Evolutionary conservation across 2,888 invertebrate species (phyloP).

Genomic region (Cybosia mesomella): DNA sequence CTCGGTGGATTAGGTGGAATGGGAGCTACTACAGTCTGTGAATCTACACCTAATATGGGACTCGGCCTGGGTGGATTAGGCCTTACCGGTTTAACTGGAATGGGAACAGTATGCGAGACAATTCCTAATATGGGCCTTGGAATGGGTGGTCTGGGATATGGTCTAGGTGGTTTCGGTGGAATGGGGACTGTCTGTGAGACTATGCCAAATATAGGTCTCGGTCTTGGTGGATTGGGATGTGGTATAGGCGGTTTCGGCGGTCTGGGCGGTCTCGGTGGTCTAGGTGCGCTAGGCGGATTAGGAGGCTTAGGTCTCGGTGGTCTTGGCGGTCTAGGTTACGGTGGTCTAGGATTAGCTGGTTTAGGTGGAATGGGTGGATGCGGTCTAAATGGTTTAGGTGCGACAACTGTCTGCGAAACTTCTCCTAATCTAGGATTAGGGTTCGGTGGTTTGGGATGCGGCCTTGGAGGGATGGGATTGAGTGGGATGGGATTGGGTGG

Average conservation of each 20-base stretch:
- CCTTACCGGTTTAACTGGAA: no score
- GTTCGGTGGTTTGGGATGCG: background rate
- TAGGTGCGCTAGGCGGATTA: background rate
- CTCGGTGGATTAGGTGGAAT: conserved; percentile 5
- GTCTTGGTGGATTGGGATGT: no score
- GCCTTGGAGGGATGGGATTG: no score
- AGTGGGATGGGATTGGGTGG: background rate
- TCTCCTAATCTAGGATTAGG: conserved; percentile 37
- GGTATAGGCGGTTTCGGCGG: background rate
- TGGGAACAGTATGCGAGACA: conserved; percentile 10
- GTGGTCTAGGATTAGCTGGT: background rate
- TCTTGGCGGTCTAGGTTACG: background rate
- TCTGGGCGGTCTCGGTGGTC: background rate
- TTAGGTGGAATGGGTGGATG: background rate
- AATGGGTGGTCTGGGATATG: no score
- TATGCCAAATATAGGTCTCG: background rate
- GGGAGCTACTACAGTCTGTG: conserved; percentile 39
- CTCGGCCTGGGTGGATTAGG: conserved; percentile 8
- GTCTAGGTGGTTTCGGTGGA: background rate
- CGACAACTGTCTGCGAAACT: conserved; percentile 58
- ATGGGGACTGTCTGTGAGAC: conserved; percentile 9
- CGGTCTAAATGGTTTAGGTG: conserved; percentile 41
- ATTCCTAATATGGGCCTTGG: background rate
- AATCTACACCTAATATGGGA: conserved; percentile 28
- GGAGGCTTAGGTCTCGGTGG: background rate